Conservation (phyloP, 2,888 invertebrate genomes). For the Desoria tigrina region DNA sequence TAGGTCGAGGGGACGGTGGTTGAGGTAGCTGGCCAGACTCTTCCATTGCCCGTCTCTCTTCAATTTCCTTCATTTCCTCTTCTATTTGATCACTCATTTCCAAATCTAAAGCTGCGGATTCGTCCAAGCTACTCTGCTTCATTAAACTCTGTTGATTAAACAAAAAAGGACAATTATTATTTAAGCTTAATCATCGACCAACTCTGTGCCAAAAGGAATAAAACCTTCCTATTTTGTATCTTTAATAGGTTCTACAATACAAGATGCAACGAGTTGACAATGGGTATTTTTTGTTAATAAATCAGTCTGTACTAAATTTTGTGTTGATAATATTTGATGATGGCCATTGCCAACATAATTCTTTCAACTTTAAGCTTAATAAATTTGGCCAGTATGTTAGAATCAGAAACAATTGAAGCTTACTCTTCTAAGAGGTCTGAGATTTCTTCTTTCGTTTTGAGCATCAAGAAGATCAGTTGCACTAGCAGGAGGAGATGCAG, state of each 20-base stretch:
- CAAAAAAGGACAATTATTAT: slow-evolving; percentile 8
- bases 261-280: too few relatives aligned
- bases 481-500: slow-evolving; percentile 91
- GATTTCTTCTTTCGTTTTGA: slow-evolving; percentile 75
- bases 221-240: too few relatives aligned
- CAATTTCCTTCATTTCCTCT: slow-evolving; percentile 58
- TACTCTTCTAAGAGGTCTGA: slow-evolving; percentile 70
- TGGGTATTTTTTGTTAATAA: too few relatives aligned
- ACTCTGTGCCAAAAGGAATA: background rate
- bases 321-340: too few relatives aligned
- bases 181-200: too few relatives aligned
- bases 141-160: slow-evolving; percentile 68
- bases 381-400: background rate
- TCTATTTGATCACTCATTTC: slow-evolving; percentile 64
- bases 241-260: too few relatives aligned
- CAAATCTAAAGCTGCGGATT: slow-evolving; percentile 74
- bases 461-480: slow-evolving; percentile 85
- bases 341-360: background rate
- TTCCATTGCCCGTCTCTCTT: slow-evolving; percentile 58
- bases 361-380: background rate
- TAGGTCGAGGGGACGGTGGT: slow-evolving; percentile 62
- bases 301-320: background rate
- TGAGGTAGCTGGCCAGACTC: slow-evolving; percentile 58
- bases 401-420: too few relatives aligned
- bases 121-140: slow-evolving; percentile 89